Percentiles rank a stretch among this genome's conserved stretches.
Conservation (phyloP, 92 coral and sea anemone genomes). For the Hydrozoanthus gracilis region DNA sequence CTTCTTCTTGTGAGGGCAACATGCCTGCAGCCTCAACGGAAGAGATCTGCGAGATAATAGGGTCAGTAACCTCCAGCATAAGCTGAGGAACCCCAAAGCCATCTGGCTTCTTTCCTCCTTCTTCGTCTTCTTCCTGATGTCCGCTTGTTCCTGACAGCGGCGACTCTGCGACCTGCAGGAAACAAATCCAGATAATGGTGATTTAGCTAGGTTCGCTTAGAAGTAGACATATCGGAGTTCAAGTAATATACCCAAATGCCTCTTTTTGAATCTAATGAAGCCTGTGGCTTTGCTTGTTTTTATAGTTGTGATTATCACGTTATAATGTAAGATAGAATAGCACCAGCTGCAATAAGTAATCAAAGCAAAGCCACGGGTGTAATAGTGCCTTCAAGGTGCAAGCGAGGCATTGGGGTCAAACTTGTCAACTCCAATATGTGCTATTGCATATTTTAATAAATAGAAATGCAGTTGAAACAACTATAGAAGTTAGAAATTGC, state of each 20-base stretch:
- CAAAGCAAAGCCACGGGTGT: not conserved
- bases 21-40: conserved; percentile 70
- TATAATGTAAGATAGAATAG: no score
- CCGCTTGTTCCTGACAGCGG: conserved; percentile 86
- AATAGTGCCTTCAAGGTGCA: not conserved
- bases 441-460: not conserved
- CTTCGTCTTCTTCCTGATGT: conserved; percentile 89
- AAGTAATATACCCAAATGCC: no score
- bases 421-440: no score
- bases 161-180: conserved; percentile 69
- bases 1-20: conserved; percentile 89
- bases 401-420: not conserved
- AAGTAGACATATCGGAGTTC: no score
- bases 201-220: not conserved
- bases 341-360: no score
- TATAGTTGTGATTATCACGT: no score
- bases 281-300: no score
- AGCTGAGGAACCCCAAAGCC: conserved; percentile 93
- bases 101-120: conserved; percentile 72
- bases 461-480: not conserved
- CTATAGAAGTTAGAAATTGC: not conserved
- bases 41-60: conserved; percentile 78
- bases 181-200: not conserved
- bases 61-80: conserved; percentile 77
- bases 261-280: no score